A percentile compares a stretch with the other conserved stretches of the same genome.
Conservation (phyloP, 2,113 vertebrate genomes). For the Gopherus flavomarginatus region DNA sequence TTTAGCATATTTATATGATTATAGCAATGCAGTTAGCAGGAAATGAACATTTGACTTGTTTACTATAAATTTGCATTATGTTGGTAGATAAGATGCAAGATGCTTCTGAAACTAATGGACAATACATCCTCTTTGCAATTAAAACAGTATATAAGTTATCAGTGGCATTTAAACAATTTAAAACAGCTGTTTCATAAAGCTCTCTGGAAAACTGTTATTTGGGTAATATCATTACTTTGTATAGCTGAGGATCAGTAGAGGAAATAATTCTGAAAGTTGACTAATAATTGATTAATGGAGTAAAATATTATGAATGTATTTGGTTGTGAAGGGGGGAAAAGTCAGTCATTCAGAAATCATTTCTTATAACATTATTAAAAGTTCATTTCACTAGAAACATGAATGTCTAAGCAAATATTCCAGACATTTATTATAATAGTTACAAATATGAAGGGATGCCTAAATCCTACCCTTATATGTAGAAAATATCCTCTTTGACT, state of each 20-base stretch:
- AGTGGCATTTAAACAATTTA: not conserved
- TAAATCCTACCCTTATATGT: conserved; percentile 60
- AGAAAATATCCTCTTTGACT: conserved; percentile 51
- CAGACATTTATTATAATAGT: conserved; percentile 37
- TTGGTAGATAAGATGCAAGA: not conserved
- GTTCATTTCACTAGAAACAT: not conserved
- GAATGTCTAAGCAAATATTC: conserved; percentile 36
- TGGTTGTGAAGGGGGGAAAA: not conserved
- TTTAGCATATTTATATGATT: not conserved
- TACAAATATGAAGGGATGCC: not conserved
- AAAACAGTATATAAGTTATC: not conserved
- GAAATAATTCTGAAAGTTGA: not conserved
- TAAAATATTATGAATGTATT: not conserved
- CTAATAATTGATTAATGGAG: not conserved
- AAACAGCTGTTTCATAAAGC: not conserved
- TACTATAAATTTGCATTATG: not conserved
- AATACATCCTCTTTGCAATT: not conserved
- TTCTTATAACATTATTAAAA: not conserved
- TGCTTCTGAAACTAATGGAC: not conserved
- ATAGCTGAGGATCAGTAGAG: not conserved
- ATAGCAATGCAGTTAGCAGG: not conserved
- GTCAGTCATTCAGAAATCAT: not conserved
- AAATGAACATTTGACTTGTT: not conserved
- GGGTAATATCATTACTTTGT: not conserved
- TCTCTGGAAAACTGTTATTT: not conserved